Base-by-base conservation (phyloP, 2,113 vertebrate genomes). In the Crotophaga sulcirostris region DNA sequence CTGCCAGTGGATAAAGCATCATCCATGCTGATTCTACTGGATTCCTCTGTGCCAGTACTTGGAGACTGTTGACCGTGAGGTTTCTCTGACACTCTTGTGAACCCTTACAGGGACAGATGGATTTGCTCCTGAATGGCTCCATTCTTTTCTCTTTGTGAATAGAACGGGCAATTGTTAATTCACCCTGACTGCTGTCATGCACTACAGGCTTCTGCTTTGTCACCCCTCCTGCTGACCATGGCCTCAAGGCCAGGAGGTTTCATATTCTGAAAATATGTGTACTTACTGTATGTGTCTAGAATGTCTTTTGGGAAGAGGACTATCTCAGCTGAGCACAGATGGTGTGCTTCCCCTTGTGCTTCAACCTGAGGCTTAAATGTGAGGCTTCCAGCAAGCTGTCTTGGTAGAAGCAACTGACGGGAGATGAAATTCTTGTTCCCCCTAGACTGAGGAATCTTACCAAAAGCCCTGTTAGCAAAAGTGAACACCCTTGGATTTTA, bases 81-180 rank as follows among this genome's bases (percentile, higher is more conserved):
- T 95, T 96, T 89, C 91, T 91, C 74, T 94, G 95, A 96, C 87
- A 87, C 84, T 68, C 70, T 58, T 69, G 74, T 91, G 96, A 96
- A 92, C 94, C 87, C 84, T 91, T 66, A 7, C 73, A 79, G 74
- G 89, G 87, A 91, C 93, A 93, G 95, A 95, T 91, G 95, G 89
- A 69, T 96, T 91, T 87, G 81, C 91, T 96, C 87, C 82, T 96
- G 91, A 95, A 96, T 95, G 91, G 87, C 91, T 95, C 81, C 70
- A 66, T 96, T 96, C 84, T 96, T 95, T 89, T 69, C 84, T 95
- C 74, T 69, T 79, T 79, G 58, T 89, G 93, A 97, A 89, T 69
- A 91, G 87, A 92, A 45, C 8, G 0, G 66, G 66, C 91, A 78
- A 58, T 87, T 85, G 94, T 96, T 96, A 94, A 89, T 94, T 96